phyloP scores from a whole-genome alignment of 2,888 invertebrate genomes.

The Apamea monoglypha region DNA sequence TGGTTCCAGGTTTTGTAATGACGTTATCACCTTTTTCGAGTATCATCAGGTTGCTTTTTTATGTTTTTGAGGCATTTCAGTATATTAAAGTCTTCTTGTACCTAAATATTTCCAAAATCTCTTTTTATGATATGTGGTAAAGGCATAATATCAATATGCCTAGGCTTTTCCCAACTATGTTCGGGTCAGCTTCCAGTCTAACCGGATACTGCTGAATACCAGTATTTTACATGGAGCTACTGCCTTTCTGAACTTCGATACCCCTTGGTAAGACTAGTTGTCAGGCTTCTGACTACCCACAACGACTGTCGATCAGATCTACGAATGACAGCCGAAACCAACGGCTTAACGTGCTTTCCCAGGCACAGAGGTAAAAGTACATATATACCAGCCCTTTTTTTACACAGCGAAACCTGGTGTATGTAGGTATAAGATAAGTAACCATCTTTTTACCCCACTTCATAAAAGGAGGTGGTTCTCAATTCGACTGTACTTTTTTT shows the following conservation, averaged over 20 bases:
- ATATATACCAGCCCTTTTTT: not conserved
- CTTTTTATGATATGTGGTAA: not conserved
- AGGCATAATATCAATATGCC: not conserved
- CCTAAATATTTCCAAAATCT: not conserved
- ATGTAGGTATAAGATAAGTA: too few relatives aligned
- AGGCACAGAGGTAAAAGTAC: not conserved
- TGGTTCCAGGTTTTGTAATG: not conserved
- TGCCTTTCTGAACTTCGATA: not conserved
- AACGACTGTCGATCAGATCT: too few relatives aligned
- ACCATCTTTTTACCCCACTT: too few relatives aligned
- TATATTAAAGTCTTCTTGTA: not conserved
- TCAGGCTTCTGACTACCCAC: too few relatives aligned
- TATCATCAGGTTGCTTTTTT: not conserved
- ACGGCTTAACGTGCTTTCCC: not conserved
- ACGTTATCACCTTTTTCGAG: too few relatives aligned
- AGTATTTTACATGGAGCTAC: not conserved
- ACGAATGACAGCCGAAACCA: too few relatives aligned
- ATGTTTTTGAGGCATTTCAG: not conserved
- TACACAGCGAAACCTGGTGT: too few relatives aligned
- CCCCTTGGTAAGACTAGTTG: not conserved
- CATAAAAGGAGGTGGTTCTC: too few relatives aligned
- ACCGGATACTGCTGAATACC: too few relatives aligned
- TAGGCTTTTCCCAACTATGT: not conserved
- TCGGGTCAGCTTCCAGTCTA: too few relatives aligned
- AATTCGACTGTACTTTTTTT: too few relatives aligned